Base-by-base conservation (phyloP, 1,140 invertebrate genomes). In the Phymorhynchus buccinoides region DNA sequence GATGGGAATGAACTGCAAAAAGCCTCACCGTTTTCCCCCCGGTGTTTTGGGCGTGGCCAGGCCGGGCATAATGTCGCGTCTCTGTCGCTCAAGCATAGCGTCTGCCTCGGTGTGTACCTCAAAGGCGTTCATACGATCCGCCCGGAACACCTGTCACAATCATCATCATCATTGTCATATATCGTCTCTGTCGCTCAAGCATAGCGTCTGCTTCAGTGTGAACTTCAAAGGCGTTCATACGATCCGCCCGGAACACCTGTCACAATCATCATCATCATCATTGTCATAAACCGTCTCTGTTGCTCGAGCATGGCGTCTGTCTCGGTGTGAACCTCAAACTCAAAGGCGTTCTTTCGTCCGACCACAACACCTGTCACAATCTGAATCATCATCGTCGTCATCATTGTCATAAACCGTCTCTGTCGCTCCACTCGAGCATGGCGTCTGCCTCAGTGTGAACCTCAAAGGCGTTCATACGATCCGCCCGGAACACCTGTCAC, bases 401-500 rank as follows among this genome's bases (percentile, higher is more conserved):
- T n/a, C n/a, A n/a, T n/a, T n/a, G n/a, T n/a, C n/a, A n/a, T n/a
- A n/a, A n/a, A n/a, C n/a, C n/a, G n/a, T n/a, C n/a, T n/a, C n/a
- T n/a, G n/a, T n/a, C n/a, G n/a, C n/a, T n/a, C n/a, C n/a, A n/a
- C 86, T 98, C 97, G 30, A 96, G 91, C 94, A 96, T 95, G 0
- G 97, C 97, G 94, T 99, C 98, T 37, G 95, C 96, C 89, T 97
- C 96, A 44, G 94, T 95, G 92, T 98, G 96, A 16, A 98, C 94
- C 89, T 99, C 97, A 94, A 98, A 99, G 83, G 97, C 96, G 94
- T 99, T 99, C 93, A 98, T 95, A 91, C 95, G 96, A 90, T 99
- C 98, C 12, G 98, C n/a, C n/a, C 97, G 97, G 91, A 99, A 98
- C 0, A 97, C 95, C 94, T 96, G 96, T 89, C 12, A 52, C 48